Evolutionary conservation across 1,140 invertebrate genomes (phyloP).

Genomic region (Nephila pilipes): DNA sequence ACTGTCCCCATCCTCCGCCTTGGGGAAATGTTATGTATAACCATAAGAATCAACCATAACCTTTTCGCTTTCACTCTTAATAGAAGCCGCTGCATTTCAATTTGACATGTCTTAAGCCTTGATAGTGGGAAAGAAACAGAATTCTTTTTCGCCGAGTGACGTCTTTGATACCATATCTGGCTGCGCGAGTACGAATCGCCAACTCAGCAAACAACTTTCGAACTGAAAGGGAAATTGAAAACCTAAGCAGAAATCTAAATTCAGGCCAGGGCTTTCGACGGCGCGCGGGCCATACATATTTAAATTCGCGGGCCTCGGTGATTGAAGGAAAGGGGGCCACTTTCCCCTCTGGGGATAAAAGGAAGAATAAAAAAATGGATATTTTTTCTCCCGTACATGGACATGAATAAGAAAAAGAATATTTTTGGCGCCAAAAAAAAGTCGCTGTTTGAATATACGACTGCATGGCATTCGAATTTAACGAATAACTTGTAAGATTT

Average conservation of each 20-base stretch:
- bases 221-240: constrained; percentile 71
- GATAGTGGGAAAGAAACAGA: constrained; percentile 40
- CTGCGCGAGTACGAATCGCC: constrained; percentile 40
- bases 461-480: no score
- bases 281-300: constrained; percentile 62
- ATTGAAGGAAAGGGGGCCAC: constrained; percentile 28
- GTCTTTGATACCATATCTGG: neutral
- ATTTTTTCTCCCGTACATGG: constrained; percentile 9
- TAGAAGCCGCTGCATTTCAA: constrained; percentile 45
- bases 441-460: neutral
- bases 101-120: constrained; percentile 54
- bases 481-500: no score
- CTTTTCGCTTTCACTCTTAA: constrained; percentile 35
- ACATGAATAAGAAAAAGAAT: constrained; percentile 7
- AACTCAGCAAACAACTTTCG: constrained; percentile 69
- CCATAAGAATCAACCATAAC: constrained; percentile 1
- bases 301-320: constrained; percentile 56
- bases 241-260: constrained; percentile 75
- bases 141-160: neutral
- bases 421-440: neutral
- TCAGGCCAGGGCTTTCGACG: constrained; percentile 31
- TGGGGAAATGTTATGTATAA: constrained; percentile 28
- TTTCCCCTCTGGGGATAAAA: constrained; percentile 27
- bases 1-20: neutral
- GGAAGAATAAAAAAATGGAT: constrained; percentile 28